These are phyloP conservation scores for Oryzias curvinotus DNA, from an alignment of 2,113 vertebrate genomes.

Conservation along the genomic window DNA sequence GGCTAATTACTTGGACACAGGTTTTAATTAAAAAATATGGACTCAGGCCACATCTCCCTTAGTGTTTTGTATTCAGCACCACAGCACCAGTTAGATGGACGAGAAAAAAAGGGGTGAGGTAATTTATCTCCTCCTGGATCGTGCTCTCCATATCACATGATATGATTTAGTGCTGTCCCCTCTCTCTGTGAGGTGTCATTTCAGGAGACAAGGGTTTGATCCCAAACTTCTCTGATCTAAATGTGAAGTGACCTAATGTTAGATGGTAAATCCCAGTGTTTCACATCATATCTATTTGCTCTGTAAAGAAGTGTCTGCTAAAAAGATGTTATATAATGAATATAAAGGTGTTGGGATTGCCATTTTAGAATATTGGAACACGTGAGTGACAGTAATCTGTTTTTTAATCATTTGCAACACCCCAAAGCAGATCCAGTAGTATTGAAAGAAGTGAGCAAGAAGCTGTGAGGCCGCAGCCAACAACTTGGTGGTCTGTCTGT, in stretches of 20 bases:
- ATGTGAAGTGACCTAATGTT: no score
- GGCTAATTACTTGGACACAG: no score
- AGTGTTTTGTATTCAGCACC: conserved; percentile 16
- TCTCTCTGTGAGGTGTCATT: no score
- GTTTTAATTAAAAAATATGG: no score
- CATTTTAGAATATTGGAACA: not conserved
- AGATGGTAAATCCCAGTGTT: no score
- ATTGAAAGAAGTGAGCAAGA: conserved; percentile 1
- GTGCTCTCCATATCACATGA: no score
- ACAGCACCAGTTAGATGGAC: conserved; percentile 9
- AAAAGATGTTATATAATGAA: not conserved
- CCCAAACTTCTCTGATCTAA: no score
- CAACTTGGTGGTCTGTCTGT: conserved; percentile 40
- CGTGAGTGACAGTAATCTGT: conserved; percentile 17
- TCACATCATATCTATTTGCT: not conserved
- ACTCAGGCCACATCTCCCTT: not conserved
- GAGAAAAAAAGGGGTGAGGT: not conserved
- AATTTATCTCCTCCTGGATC: no score
- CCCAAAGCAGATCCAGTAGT: not conserved
- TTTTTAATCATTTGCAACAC: conserved; percentile 14
- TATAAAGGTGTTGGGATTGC: not conserved
- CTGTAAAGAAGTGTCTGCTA: not conserved
- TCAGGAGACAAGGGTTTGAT: no score
- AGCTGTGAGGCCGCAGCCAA: not conserved
- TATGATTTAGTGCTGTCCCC: no score